phyloP scores from a whole-genome alignment of 2,113 vertebrate genomes.

The Chionomys nivalis region DNA sequence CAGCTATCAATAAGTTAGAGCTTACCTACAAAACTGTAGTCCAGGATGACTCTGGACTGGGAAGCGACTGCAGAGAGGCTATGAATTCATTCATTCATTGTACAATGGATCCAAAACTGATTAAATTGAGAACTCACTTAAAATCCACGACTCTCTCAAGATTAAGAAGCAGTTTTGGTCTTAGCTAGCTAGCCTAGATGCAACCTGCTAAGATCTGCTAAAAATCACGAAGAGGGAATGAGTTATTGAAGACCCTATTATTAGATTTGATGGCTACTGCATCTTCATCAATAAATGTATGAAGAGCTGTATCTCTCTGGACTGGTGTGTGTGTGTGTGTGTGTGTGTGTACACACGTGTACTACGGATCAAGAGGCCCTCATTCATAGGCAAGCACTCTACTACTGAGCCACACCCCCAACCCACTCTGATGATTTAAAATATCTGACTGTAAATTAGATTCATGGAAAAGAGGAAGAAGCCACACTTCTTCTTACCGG shows the following conservation, averaged over 20 bases:
- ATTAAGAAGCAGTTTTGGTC: neutral
- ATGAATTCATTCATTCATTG: neutral
- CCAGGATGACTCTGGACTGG: neutral
- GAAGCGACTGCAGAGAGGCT: neutral
- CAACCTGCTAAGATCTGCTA: neutral
- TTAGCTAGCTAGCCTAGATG: neutral
- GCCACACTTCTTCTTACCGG: constrained; percentile 86
- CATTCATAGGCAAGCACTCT: neutral
- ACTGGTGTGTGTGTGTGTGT: neutral
- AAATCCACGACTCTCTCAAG: neutral
- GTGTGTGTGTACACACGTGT: neutral
- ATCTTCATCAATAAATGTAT: neutral
- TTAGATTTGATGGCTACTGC: neutral
- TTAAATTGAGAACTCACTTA: neutral
- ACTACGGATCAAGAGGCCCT: neutral
- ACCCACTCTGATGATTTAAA: constrained; percentile 5
- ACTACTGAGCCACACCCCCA: neutral
- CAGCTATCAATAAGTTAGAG: neutral
- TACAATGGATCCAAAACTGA: neutral
- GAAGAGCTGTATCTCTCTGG: neutral
- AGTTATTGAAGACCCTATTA: neutral
- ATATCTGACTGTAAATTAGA: constrained; percentile 1
- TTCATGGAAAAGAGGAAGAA: constrained; percentile 32
- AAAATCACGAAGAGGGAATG: neutral
- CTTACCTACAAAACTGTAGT: neutral